phyloP scores from a whole-genome alignment of 1,140 invertebrate genomes.

The Drusus annulatus region DNA sequence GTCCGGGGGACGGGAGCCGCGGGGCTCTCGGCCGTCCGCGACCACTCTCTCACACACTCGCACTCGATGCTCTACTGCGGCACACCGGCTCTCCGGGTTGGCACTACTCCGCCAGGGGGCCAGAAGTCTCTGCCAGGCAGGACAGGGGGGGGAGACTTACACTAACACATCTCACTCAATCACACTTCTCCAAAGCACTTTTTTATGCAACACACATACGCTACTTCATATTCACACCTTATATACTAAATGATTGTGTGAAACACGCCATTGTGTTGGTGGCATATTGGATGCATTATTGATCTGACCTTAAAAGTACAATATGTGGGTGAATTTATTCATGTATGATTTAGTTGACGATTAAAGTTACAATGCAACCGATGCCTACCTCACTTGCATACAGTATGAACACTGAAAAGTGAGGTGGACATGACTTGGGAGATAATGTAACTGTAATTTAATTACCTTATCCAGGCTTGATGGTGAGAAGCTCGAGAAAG shows the following conservation, averaged over 20 bases:
- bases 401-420: no score
- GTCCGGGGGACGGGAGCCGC: constrained; percentile 20
- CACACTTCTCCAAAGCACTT: constrained; percentile 46
- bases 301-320: no score
- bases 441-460: no score
- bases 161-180: constrained; percentile 13
- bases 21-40: constrained; percentile 14
- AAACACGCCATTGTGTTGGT: no score
- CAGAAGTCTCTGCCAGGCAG: constrained; percentile 59
- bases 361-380: no score
- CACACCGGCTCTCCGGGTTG: constrained; percentile 20
- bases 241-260: no score
- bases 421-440: no score
- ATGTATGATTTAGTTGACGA: no score
- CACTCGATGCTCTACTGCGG: not conserved
- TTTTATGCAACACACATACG: not conserved
- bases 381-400: no score
- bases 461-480: no score
- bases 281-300: no score
- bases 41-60: constrained; percentile 4
- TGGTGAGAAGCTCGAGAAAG: not conserved
- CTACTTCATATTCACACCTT: not conserved
- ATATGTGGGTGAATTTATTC: no score
- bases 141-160: constrained; percentile 48
- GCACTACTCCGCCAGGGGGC: constrained; percentile 49